These are phyloP conservation scores for Nemapogon koenigi DNA, from an alignment of 2,888 invertebrate genomes.

Conservation along the genomic window DNA sequence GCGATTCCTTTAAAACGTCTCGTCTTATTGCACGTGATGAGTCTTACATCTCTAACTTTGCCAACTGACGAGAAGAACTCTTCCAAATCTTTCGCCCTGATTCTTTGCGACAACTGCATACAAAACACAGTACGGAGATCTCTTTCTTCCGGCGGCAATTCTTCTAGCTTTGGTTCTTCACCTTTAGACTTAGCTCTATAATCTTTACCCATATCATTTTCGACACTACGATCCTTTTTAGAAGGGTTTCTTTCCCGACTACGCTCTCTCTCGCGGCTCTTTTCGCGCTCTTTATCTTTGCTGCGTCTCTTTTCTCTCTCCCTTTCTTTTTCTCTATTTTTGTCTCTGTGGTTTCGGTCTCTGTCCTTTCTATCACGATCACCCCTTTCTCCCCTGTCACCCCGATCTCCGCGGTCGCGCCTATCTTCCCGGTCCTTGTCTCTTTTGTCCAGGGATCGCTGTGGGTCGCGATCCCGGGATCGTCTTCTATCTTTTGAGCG, in stretches of 20 bases:
- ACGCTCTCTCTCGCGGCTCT: constrained; percentile 23
- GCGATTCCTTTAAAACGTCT: constrained; percentile 98
- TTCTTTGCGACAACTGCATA: constrained; percentile 96
- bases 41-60: constrained; percentile 96
- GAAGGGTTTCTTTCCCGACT: constrained; percentile 23
- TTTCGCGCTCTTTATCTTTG: constrained; percentile 39
- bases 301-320: constrained; percentile 26
- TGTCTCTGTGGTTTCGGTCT: constrained; percentile 25
- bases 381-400: constrained; percentile 34
- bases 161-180: constrained; percentile 68
- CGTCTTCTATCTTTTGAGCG: constrained; percentile 53
- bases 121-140: constrained; percentile 99
- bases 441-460: constrained; percentile 22
- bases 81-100: constrained; percentile 92
- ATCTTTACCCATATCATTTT: constrained; percentile 34
- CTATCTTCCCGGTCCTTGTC: constrained; percentile 33
- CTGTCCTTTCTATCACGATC: constrained; percentile 29
- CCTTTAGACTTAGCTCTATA: constrained; percentile 56
- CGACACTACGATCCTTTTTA: constrained; percentile 39
- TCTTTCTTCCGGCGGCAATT: constrained; percentile 94
- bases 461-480: constrained; percentile 60
- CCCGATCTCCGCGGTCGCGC: constrained; percentile 27
- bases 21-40: constrained; percentile 99
- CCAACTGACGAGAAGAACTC: constrained; percentile 99
- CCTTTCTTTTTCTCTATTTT: constrained; percentile 30